These are phyloP conservation scores for Sandelia bainsii DNA, from an alignment of 2,797 vertebrate genomes.

Conservation along the genomic window DNA sequence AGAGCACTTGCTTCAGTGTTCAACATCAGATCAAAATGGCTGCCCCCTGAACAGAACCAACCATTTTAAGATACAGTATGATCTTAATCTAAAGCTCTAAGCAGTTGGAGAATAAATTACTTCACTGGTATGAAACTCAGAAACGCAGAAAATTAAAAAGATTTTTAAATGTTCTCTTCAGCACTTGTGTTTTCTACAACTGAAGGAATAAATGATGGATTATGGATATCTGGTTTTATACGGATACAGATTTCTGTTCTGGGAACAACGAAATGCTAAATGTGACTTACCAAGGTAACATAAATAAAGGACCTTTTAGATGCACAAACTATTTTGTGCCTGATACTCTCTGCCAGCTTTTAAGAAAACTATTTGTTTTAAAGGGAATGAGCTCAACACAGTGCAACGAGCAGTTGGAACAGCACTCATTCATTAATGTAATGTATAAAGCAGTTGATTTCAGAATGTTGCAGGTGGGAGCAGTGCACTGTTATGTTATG, in stretches of 20 bases:
- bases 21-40: slow-evolving; percentile 24
- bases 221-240: slow-evolving; percentile 15
- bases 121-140: not conserved
- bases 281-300: not conserved
- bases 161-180: slow-evolving; percentile 19
- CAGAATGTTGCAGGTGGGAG: slow-evolving; percentile 54
- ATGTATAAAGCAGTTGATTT: slow-evolving; percentile 45
- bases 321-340: slow-evolving; percentile 6
- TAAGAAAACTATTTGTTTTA: slow-evolving; percentile 31
- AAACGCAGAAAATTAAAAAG: slow-evolving; percentile 3
- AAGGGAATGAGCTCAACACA: slow-evolving; percentile 26
- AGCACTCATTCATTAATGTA: slow-evolving; percentile 39
- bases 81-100: slow-evolving; percentile 26
- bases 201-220: not conserved
- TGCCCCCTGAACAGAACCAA: slow-evolving; percentile 21
- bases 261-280: slow-evolving; percentile 10
- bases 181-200: slow-evolving; percentile 11
- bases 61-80: slow-evolving; percentile 7
- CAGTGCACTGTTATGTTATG: slow-evolving; percentile 31
- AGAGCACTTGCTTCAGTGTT: slow-evolving; percentile 10
- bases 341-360: slow-evolving; percentile 26
- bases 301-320: slow-evolving; percentile 25
- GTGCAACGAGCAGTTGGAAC: slow-evolving; percentile 39
- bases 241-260: slow-evolving; percentile 3
- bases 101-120: slow-evolving; percentile 17